A percentile compares a stretch with the other conserved stretches of the same genome.
Conservation (phyloP, 2,797 vertebrate species). For the Steatocranus sp. region DNA sequence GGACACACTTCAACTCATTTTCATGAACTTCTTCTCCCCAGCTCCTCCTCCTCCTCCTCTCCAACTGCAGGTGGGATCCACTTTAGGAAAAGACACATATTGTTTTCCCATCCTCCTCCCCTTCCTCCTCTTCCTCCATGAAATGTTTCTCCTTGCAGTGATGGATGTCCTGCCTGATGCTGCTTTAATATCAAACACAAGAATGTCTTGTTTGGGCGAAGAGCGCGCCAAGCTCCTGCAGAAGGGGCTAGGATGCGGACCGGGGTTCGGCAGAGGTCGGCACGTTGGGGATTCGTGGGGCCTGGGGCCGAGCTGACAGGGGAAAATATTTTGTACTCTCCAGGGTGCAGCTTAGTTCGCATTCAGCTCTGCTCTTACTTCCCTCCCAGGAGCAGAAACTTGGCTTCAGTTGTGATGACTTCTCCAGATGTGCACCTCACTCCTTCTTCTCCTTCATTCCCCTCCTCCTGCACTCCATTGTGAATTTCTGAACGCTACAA, state of each 20-base stretch:
- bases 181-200: constrained; percentile 69
- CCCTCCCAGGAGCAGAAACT: constrained; percentile 76
- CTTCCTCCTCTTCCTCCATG: constrained; percentile 5
- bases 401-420: constrained; percentile 70
- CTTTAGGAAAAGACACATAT: constrained; percentile 51
- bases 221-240: constrained; percentile 48
- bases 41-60: neutral
- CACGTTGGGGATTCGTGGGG: constrained; percentile 30
- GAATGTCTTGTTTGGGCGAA: constrained; percentile 66
- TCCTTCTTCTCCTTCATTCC: constrained; percentile 46
- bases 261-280: constrained; percentile 54
- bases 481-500: constrained; percentile 75
- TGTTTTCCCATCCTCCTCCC: constrained; percentile 57
- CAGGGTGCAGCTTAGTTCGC: constrained; percentile 72
- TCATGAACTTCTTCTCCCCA: constrained; percentile 46
- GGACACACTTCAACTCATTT: constrained; percentile 63
- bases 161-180: constrained; percentile 69
- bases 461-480: constrained; percentile 64
- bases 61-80: constrained; percentile 68
- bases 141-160: constrained; percentile 29
- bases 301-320: constrained; percentile 61
- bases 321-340: constrained; percentile 76
- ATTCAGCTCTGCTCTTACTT: constrained; percentile 72
- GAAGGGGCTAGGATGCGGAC: constrained; percentile 39
- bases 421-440: constrained; percentile 78